Percentiles rank a stretch among this genome's conserved stretches.
Conservation (phyloP, 2,113 vertebrate genomes). For the Sphyrna mokarran region DNA sequence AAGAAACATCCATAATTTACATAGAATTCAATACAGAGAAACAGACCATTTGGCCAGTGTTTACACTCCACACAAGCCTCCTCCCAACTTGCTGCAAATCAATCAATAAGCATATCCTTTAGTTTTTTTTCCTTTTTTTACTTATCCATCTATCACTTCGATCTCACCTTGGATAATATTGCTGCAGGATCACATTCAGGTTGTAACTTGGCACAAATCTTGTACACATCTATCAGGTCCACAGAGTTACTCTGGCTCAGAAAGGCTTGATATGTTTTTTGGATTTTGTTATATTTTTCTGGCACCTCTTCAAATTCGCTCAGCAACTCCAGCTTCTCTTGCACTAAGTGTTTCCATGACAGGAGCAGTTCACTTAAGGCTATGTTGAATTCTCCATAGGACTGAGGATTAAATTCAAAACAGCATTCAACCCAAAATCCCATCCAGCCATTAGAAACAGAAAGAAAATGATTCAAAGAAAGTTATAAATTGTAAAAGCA, state of each 20-base stretch:
- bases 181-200: conserved; percentile 54
- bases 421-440: not conserved
- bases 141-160: not conserved
- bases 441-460: not conserved
- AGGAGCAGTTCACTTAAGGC: conserved; percentile 77
- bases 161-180: conserved; percentile 58
- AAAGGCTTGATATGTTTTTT: conserved; percentile 68
- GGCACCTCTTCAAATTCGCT: conserved; percentile 50
- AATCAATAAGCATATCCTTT: not conserved
- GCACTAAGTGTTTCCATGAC: conserved; percentile 78
- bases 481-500: not conserved
- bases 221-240: conserved; percentile 77
- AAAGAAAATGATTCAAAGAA: not conserved
- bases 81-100: not conserved
- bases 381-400: conserved; percentile 69
- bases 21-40: not conserved
- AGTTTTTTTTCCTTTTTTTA: not conserved
- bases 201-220: conserved; percentile 59
- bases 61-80: not conserved
- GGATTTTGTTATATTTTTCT: conserved; percentile 67
- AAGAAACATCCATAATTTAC: not conserved
- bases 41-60: not conserved
- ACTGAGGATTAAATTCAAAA: conserved; percentile 52
- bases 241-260: conserved; percentile 74
- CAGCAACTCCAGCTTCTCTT: conserved; percentile 72